Evolutionary conservation across 1,140 invertebrate species (phyloP), one percentile per base, ranked within the genome.

Genomic region (Hetaerina americana): DNA sequence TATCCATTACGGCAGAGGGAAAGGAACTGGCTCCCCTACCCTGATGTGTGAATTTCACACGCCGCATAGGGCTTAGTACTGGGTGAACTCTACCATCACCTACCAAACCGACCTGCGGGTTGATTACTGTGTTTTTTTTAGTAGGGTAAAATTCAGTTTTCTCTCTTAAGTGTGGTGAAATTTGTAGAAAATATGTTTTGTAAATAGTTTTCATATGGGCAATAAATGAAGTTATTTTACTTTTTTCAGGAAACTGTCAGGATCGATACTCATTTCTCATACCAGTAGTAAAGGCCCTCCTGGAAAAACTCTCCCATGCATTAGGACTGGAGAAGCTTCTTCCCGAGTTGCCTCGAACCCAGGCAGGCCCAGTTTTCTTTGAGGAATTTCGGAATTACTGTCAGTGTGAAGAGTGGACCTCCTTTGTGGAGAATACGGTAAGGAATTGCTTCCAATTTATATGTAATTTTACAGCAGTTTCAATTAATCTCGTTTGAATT

Each of bases 231-330:
- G 6, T 26, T 26, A 1, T 26, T 24, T 68, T 26, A 0, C 66
- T 71, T 70, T 31, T 75, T 77, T 25, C 67, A 85, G 84, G 79
- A 73, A 80, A 80, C 1, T 83, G 84, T 75, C 79, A 82, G 5
- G 86, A 87, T 70, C 85, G 86, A 72, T 87, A 88, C 77, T 85
- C 86, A 5, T 89, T 87, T 75, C 73, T 89, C 0, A 84, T 88
- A 75, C 87, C 86, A 5, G 85, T 89, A 26, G 80, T 89, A 80
- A 87, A 87, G 78, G 85, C 87, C 0, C 75, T 89, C 12, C 78
- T 89, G 26, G 87, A 88, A 68, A 87, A 87, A 77, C 81, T 82
- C 26, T 78, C 80, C 27, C 76, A 77, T 15, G 77, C 83, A 5
- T 80, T 88, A 31, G 82, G 83, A 73, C 78, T 87, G 72, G 77